Percentiles rank a stretch among this genome's conserved stretches.
Evolutionary conservation across 2,797 vertebrate genomes (phyloP).

Genomic region (Hipposideros larvatus): DNA sequence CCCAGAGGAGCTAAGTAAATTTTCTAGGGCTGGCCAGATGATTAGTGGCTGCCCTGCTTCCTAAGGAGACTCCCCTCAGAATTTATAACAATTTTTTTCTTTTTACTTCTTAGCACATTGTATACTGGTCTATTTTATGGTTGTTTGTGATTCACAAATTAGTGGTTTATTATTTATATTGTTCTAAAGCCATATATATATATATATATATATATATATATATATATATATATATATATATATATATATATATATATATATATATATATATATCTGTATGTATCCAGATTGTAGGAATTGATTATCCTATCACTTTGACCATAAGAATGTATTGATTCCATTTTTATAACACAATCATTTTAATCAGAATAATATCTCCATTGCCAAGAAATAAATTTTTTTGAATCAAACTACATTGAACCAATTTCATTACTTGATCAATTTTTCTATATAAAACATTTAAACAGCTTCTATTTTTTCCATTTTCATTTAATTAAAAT

Average conservation of each 20-base stretch:
- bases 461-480: conserved; percentile 61
- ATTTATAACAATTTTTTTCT: not conserved
- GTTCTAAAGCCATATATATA: not conserved
- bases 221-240: not conserved
- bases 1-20: conserved; percentile 28
- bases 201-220: too few relatives aligned
- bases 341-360: conserved; percentile 59
- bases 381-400: conserved; percentile 56
- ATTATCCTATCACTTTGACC: conserved; percentile 61
- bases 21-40: conserved; percentile 62
- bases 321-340: conserved; percentile 53
- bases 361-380: conserved; percentile 60
- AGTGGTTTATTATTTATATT: conserved; percentile 52
- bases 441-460: conserved; percentile 63
- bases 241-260: not conserved
- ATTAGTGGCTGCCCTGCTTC: not conserved
- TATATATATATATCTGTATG: too few relatives aligned
- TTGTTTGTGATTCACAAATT: conserved; percentile 8
- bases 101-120: not conserved
- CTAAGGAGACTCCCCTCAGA: not conserved
- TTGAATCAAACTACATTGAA: conserved; percentile 61
- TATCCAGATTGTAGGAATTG: not conserved
- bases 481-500: conserved; percentile 71
- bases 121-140: not conserved
- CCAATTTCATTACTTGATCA: conserved; percentile 68